Conservation (phyloP, 2,888 invertebrate species). For the Tachina grossa region DNA sequence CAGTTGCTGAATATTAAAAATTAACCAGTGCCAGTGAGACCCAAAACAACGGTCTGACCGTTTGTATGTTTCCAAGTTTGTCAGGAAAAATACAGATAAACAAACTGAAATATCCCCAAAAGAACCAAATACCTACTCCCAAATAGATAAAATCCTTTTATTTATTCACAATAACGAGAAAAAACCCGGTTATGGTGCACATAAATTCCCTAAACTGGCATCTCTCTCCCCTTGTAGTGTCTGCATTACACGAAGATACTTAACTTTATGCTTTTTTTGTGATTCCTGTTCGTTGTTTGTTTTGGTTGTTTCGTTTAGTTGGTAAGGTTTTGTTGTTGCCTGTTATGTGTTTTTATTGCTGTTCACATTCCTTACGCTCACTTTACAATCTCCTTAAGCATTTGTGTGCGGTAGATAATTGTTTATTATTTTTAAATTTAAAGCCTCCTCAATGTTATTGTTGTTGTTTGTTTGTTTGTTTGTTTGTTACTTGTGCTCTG, state of each 20-base stretch:
- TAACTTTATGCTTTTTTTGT: slow-evolving; percentile 26
- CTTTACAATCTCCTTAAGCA: slow-evolving; percentile 68
- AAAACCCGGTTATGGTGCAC: not conserved
- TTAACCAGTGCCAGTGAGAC: too few species aligned
- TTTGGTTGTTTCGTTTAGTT: slow-evolving; percentile 24
- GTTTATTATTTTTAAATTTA: slow-evolving; percentile 71
- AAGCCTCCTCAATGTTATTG: slow-evolving; percentile 63
- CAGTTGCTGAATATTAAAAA: too few species aligned
- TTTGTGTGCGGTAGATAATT: slow-evolving; percentile 67
- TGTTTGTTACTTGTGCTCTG: slow-evolving; percentile 32
- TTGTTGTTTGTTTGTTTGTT: slow-evolving; percentile 38
- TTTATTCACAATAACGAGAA: not conserved
- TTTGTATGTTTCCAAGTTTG: too few species aligned
- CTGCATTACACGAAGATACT: slow-evolving; percentile 60
- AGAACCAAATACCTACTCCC: too few species aligned
- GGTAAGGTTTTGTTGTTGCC: slow-evolving; percentile 14
- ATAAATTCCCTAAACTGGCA: not conserved
- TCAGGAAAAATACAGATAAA: too few species aligned
- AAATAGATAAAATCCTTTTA: too few species aligned
- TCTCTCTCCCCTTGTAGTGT: slow-evolving; percentile 30
- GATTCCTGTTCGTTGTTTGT: not conserved
- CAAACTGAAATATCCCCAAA: too few species aligned
- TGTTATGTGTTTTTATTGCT: slow-evolving; percentile 25
- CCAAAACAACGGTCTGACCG: too few species aligned
- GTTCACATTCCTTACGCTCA: slow-evolving; percentile 67